Conservation (phyloP, 2,113 vertebrate species). For the Larimichthys polyactis region DNA sequence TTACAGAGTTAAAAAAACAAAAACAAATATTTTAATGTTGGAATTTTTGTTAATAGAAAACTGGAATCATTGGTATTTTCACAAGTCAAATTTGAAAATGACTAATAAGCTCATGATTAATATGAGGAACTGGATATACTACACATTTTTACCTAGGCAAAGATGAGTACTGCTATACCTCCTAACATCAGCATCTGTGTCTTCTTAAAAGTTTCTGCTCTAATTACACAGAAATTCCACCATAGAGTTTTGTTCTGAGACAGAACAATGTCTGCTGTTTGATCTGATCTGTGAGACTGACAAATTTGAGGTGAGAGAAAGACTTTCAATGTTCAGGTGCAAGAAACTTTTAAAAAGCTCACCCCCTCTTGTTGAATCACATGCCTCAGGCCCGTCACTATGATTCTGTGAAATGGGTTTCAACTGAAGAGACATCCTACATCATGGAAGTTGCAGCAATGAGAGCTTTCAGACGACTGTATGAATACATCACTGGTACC, state of each 20-base stretch:
- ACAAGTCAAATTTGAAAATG: neutral
- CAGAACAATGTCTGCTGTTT: conserved; percentile 78
- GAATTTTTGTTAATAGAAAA: neutral
- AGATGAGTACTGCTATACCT: neutral
- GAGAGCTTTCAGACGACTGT: conserved; percentile 73
- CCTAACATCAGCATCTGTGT: neutral
- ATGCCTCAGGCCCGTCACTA: conserved; percentile 80
- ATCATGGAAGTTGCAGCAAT: conserved; percentile 60
- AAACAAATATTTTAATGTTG: neutral
- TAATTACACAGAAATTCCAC: conserved; percentile 66
- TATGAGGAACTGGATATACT: neutral
- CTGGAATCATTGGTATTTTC: neutral
- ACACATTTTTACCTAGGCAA: neutral
- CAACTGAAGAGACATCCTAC: conserved; percentile 45
- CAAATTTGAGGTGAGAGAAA: conserved; percentile 72
- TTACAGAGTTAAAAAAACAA: neutral
- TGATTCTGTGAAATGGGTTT: conserved; percentile 75
- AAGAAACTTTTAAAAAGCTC: neutral
- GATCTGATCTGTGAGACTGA: conserved; percentile 65
- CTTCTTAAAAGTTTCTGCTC: neutral
- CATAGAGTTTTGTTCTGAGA: conserved; percentile 68
- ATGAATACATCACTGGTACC: conserved; percentile 77
- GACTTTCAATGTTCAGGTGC: neutral
- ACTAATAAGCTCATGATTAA: neutral
- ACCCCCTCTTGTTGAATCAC: neutral